A percentile compares a stretch with the other conserved stretches of the same genome.
These are phyloP conservation scores for Stomatorhinus walkeri DNA, from an alignment of 2,797 vertebrate species.

Conservation along the genomic window DNA sequence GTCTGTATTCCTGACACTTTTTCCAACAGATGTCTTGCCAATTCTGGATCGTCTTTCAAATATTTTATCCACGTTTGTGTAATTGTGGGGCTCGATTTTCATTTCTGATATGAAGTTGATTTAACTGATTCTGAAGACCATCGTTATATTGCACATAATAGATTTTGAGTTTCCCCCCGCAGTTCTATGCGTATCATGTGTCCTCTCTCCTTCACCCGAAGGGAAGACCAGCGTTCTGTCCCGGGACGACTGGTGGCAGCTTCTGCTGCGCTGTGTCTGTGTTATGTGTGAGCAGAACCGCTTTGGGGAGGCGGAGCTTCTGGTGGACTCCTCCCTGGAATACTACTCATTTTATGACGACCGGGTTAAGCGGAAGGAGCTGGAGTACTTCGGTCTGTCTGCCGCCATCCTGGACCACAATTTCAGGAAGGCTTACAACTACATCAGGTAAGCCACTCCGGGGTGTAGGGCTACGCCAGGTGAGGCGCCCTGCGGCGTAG, in stretches of 20 bases:
- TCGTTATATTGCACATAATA: background rate
- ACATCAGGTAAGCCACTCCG: conserved; percentile 71
- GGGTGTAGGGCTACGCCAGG: conserved; percentile 74
- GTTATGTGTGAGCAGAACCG: conserved; percentile 76
- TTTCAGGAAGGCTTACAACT: conserved; percentile 88
- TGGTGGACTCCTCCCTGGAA: conserved; percentile 89
- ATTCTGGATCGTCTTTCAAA: background rate
- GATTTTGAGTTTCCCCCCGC: background rate
- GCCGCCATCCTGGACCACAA: conserved; percentile 86
- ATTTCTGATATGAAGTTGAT: background rate
- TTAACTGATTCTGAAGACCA: background rate
- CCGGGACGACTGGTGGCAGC: conserved; percentile 94
- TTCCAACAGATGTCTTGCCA: background rate
- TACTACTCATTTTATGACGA: conserved; percentile 95
- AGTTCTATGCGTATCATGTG: background rate
- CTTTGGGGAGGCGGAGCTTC: conserved; percentile 80
- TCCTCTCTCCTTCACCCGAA: conserved; percentile 2
- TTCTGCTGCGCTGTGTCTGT: conserved; percentile 75
- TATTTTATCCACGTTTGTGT: background rate
- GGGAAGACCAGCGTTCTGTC: conserved; percentile 80
- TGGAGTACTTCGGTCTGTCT: conserved; percentile 90
- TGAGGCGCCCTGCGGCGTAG: conserved; percentile 61
- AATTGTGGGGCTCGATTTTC: background rate
- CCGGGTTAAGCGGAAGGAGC: conserved; percentile 80
- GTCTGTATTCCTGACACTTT: background rate